Evolutionary conservation across 2,888 invertebrate genomes (phyloP).

Genomic region (Steinernema hermaphroditum): DNA sequence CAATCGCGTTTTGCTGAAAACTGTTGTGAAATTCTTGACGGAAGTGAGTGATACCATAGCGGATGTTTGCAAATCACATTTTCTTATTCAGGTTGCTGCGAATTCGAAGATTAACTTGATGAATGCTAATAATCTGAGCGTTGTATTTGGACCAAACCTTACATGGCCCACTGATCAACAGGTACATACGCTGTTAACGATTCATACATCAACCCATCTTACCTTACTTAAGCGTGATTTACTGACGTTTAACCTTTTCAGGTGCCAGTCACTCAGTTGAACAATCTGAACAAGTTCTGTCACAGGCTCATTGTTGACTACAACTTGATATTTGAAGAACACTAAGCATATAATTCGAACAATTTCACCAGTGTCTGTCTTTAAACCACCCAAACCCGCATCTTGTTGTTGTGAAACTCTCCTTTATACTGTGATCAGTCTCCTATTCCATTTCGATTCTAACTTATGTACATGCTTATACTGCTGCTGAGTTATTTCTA

Average conservation of each 20-base stretch:
- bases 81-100: slow-evolving; percentile 56
- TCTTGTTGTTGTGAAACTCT: neutral
- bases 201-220: neutral
- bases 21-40: slow-evolving; percentile 58
- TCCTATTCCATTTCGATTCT: neutral
- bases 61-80: slow-evolving; percentile 27
- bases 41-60: slow-evolving; percentile 43
- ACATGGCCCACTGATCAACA: slow-evolving; percentile 75
- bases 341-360: neutral
- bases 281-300: slow-evolving; percentile 66
- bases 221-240: neutral
- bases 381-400: neutral
- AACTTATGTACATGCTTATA: no score
- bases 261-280: slow-evolving; percentile 62
- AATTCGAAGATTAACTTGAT: slow-evolving; percentile 82
- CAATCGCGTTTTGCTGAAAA: slow-evolving; percentile 60
- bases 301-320: slow-evolving; percentile 62
- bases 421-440: no score
- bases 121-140: slow-evolving; percentile 87
- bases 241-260: slow-evolving; percentile 33
- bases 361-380: neutral
- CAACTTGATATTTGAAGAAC: slow-evolving; percentile 55
- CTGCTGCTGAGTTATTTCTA: no score
- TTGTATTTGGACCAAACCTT: slow-evolving; percentile 91
- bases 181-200: slow-evolving; percentile 33